Evolutionary conservation across 2,113 vertebrate species (phyloP).

Genomic region (Anarhynchus alexandrinus): DNA sequence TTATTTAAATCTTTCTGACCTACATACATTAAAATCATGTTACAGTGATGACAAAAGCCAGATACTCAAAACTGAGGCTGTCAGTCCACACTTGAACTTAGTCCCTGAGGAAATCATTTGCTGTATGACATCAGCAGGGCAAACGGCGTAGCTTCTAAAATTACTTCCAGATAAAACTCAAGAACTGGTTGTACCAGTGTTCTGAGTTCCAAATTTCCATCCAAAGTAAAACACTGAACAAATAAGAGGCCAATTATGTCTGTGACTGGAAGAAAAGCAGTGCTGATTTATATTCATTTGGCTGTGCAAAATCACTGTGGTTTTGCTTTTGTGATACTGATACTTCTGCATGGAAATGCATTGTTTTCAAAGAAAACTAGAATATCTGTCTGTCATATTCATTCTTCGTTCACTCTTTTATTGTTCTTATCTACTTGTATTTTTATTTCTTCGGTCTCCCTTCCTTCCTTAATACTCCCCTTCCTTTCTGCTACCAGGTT

Average conservation of each 20-base stretch:
- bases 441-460: not conserved
- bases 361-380: not conserved
- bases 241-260: not conserved
- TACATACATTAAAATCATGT: not conserved
- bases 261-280: not conserved
- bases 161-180: not conserved
- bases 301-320: not conserved
- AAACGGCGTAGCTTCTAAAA: not conserved
- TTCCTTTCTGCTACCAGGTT: not conserved
- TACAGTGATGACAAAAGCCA: not conserved
- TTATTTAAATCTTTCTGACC: not conserved
- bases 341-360: not conserved
- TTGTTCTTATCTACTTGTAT: not conserved
- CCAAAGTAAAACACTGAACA: not conserved
- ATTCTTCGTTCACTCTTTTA: not conserved
- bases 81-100: not conserved
- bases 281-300: not conserved
- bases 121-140: not conserved
- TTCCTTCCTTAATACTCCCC: not conserved
- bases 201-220: not conserved
- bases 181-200: not conserved
- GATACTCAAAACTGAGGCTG: not conserved
- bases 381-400: accelerated
- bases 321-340: not conserved
- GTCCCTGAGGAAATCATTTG: not conserved